These are phyloP conservation scores for Paradoxurus hermaphroditus DNA, from an alignment of 2,113 vertebrate species.

Conservation along the genomic window DNA sequence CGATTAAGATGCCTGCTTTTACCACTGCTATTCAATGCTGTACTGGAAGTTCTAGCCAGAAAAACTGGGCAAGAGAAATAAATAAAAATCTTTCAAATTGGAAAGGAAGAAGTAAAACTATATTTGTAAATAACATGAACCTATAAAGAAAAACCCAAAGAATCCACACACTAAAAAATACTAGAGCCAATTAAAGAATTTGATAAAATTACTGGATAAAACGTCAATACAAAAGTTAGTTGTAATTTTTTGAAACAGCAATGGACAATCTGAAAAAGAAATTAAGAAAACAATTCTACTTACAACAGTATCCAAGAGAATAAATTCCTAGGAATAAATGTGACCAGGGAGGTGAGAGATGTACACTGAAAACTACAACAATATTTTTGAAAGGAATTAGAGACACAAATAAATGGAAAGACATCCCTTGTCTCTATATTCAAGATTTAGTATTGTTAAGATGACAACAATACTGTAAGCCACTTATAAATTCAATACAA, in stretches of 20 bases:
- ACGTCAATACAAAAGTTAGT: neutral
- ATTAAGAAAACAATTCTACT: neutral
- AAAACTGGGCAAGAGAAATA: neutral
- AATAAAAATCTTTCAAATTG: neutral
- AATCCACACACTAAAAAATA: neutral
- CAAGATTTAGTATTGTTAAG: neutral
- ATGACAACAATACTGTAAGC: neutral
- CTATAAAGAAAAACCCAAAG: neutral
- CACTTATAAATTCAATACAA: neutral
- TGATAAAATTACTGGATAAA: neutral
- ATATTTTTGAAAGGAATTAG: neutral
- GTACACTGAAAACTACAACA: neutral
- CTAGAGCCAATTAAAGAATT: neutral
- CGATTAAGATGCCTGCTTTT: neutral
- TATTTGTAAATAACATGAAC: neutral
- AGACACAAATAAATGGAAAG: neutral
- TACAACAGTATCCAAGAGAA: neutral
- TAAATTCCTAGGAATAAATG: neutral
- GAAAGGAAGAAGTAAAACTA: neutral
- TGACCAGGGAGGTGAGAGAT: neutral
- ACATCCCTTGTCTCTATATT: neutral
- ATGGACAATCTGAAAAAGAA: neutral
- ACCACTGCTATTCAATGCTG: neutral
- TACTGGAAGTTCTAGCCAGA: neutral
- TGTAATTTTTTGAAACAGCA: neutral